phyloP scores from a whole-genome alignment of 2,797 vertebrate species.

The Poecilia picta region DNA sequence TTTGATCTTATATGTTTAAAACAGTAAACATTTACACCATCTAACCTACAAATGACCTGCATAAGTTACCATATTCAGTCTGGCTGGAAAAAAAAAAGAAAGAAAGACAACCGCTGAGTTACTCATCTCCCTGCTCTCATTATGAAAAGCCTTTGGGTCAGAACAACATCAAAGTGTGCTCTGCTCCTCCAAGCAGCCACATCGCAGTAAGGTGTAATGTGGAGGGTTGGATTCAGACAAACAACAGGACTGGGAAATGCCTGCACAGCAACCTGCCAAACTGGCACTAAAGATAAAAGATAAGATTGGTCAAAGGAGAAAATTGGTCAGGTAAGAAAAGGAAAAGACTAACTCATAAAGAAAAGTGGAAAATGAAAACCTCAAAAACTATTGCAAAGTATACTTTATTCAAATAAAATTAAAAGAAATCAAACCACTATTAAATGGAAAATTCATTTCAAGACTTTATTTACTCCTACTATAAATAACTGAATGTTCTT shows the following conservation, averaged over 20 bases:
- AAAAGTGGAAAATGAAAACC: slow-evolving; percentile 36
- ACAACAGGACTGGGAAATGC: slow-evolving; percentile 63
- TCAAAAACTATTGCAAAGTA: slow-evolving; percentile 9
- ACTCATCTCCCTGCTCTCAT: slow-evolving; percentile 67
- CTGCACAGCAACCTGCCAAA: slow-evolving; percentile 61
- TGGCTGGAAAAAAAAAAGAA: slow-evolving; percentile 49
- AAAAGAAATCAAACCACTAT: background rate
- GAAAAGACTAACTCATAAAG: slow-evolving; percentile 52
- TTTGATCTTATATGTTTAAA: slow-evolving; percentile 10
- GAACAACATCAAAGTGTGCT: slow-evolving; percentile 73
- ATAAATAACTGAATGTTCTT: background rate
- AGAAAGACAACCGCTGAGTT: slow-evolving; percentile 57
- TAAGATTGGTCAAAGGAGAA: slow-evolving; percentile 59
- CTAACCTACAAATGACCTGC: slow-evolving; percentile 23
- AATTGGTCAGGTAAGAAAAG: slow-evolving; percentile 53
- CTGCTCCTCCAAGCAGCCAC: slow-evolving; percentile 63
- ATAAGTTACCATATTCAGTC: slow-evolving; percentile 48
- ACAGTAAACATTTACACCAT: slow-evolving; percentile 5
- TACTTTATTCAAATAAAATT: slow-evolving; percentile 25
- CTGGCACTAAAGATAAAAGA: slow-evolving; percentile 59
- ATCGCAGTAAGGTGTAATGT: slow-evolving; percentile 56
- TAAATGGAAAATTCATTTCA: background rate
- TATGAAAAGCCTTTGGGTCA: slow-evolving; percentile 71
- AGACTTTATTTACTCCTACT: background rate
- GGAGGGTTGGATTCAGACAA: slow-evolving; percentile 63